These are phyloP conservation scores for Himalopsyche tibetana DNA, from an alignment of 2,888 invertebrate genomes.

Conservation along the genomic window DNA sequence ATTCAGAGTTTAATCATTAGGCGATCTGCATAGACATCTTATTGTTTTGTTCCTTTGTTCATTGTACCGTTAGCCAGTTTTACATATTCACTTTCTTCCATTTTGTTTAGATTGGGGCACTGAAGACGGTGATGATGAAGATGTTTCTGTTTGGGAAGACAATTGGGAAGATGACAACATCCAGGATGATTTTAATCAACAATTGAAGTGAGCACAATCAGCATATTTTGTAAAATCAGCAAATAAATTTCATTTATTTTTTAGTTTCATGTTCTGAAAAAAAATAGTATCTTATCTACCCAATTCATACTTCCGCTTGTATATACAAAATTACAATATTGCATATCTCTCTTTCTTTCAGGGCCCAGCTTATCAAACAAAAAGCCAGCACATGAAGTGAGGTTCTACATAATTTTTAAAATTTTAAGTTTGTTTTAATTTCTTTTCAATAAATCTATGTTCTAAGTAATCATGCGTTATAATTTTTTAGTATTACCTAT, in stretches of 20 bases:
- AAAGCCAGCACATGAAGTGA: constrained; percentile 59
- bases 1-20: no score
- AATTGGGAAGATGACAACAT: constrained; percentile 99
- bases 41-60: background rate
- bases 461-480: background rate
- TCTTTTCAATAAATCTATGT: constrained; percentile 17
- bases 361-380: constrained; percentile 64
- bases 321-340: background rate
- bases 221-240: background rate
- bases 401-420: background rate
- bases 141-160: constrained; percentile 99
- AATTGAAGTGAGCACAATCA: constrained; percentile 81
- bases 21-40: no score
- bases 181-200: constrained; percentile 98
- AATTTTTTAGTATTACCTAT: background rate
- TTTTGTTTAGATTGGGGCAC: constrained; percentile 84
- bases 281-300: background rate
- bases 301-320: background rate
- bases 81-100: background rate
- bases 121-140: constrained; percentile 93
- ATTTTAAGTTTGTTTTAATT: background rate
- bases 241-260: background rate
- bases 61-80: background rate
- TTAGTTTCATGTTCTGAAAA: no score
- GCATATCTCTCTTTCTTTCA: constrained; percentile 49